phyloP scores from a whole-genome alignment of 2,888 invertebrate genomes.

The Torymus texanus region DNA sequence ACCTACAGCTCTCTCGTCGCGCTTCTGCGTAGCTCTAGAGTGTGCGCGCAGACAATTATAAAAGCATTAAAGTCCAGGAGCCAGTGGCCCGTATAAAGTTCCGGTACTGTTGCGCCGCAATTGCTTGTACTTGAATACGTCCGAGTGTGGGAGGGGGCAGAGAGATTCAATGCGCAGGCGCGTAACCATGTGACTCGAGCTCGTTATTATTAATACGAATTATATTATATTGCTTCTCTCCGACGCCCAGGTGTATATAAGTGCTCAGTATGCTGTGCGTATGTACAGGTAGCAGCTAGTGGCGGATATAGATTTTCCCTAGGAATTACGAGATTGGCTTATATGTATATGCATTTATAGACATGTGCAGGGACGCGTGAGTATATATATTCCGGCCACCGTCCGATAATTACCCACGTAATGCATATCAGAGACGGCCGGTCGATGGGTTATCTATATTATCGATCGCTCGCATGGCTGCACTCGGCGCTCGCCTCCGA shows the following conservation, averaged over 20 bases:
- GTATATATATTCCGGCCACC: neutral
- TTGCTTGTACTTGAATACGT: neutral
- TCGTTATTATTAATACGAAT: constrained; percentile 40
- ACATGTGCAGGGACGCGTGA: neutral
- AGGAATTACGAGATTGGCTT: neutral
- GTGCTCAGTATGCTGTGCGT: too few relatives aligned
- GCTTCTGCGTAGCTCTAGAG: too few relatives aligned
- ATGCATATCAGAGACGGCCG: constrained; percentile 6
- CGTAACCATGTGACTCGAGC: constrained; percentile 17
- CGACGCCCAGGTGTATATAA: too few relatives aligned
- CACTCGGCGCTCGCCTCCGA: neutral
- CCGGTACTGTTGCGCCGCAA: neutral
- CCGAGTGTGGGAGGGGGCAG: too few relatives aligned
- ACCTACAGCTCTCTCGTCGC: neutral
- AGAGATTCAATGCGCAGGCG: neutral
- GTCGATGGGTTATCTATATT: neutral
- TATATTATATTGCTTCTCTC: constrained; percentile 13
- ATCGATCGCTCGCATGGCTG: constrained; percentile 18
- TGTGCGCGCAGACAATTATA: constrained; percentile 8
- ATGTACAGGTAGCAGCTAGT: neutral
- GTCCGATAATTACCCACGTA: constrained; percentile 40
- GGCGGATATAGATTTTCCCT: neutral
- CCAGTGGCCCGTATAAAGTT: constrained; percentile 9
- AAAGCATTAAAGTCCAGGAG: constrained; percentile 17
- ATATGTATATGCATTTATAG: neutral